Base-by-base conservation (phyloP, 2,113 vertebrate species). In the Melanerpes formicivorus region DNA sequence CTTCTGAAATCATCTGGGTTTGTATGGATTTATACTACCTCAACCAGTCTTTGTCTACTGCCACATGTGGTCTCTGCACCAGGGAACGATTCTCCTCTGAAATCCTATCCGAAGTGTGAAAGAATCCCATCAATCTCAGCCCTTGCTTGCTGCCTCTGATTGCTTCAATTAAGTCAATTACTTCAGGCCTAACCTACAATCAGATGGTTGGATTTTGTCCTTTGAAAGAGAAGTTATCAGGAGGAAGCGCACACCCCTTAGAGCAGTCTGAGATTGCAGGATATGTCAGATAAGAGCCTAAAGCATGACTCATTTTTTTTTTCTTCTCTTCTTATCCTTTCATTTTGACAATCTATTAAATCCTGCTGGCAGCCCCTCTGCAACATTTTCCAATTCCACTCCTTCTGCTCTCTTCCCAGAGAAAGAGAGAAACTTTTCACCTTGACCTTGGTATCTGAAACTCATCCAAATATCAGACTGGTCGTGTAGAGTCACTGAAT, bases 161-260 rank as follows among this genome's bases (percentile, higher is more conserved):
- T 86, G 16, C 11, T 91, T 86, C 70, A 91, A 94, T 95, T 93
- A 91, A 54, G 58, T 73, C 48, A 85, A 91, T 94, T 93, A 83
- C 65, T 85, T 83, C 74, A 83, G 42, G 71, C 12, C 32, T 75
- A 93, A 54, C 18, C 29, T 78, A 29, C 72, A 87, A 91, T 90
- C 84, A 88, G 58, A 93, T 84, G 58, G 21, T 74, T 75, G 56
- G n/a, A 83, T 89, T 44, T 92, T 95, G n/a, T 80, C 62, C 58
- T 94, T 93, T 83, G 79, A 75, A 92, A 83, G 12, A 46, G 10
- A 74, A 29, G 37, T 87, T 91, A 95, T 93, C 91, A 72, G 65
- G n/a, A 90, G 73, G 79, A 91, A 78, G 54, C 3, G 11, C 18
- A 78, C 25, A 87, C 22, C 37, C 71, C 87, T 93, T 80, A 83